Conservation (phyloP, 2,888 invertebrate species). For the Callyntrura sp. region DNA sequence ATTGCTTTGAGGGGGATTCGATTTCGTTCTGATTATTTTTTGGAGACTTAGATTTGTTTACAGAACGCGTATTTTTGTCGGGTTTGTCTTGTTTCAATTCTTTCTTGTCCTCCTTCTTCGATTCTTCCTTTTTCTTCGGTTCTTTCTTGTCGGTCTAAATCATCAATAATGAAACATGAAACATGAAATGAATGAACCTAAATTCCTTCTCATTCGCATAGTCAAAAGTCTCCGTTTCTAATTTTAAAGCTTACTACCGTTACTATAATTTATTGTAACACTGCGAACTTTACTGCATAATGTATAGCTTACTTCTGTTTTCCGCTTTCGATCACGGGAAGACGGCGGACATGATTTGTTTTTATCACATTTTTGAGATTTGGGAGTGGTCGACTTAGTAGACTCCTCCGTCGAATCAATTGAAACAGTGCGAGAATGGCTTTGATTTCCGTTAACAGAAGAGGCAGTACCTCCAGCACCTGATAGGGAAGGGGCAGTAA, state of each 20-base stretch:
- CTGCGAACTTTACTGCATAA: too few relatives aligned
- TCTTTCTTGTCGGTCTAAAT: background rate
- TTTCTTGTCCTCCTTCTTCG: background rate
- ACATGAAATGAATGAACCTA: too few relatives aligned
- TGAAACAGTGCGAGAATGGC: slow-evolving; percentile 9
- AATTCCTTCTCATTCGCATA: too few relatives aligned
- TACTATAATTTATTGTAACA: too few relatives aligned
- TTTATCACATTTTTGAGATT: slow-evolving; percentile 50
- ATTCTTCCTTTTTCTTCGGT: slow-evolving; percentile 21
- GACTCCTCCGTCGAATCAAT: slow-evolving; percentile 25
- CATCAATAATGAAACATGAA: too few relatives aligned
- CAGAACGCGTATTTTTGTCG: background rate
- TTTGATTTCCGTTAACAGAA: slow-evolving; percentile 40
- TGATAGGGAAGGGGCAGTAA: background rate
- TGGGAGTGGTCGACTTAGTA: background rate
- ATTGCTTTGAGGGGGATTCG: slow-evolving; percentile 43
- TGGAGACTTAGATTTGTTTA: background rate
- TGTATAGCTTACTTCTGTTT: slow-evolving; percentile 20
- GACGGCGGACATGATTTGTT: background rate
- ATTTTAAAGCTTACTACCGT: background rate
- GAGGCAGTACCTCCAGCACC: background rate
- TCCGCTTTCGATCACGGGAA: slow-evolving; percentile 19
- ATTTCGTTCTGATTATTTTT: background rate
- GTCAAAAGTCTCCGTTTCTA: background rate
- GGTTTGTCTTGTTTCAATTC: background rate